Base-by-base conservation (phyloP, 37 sponge, comb jelly and placozoan species). In the Diacarnus erythraeanus region DNA sequence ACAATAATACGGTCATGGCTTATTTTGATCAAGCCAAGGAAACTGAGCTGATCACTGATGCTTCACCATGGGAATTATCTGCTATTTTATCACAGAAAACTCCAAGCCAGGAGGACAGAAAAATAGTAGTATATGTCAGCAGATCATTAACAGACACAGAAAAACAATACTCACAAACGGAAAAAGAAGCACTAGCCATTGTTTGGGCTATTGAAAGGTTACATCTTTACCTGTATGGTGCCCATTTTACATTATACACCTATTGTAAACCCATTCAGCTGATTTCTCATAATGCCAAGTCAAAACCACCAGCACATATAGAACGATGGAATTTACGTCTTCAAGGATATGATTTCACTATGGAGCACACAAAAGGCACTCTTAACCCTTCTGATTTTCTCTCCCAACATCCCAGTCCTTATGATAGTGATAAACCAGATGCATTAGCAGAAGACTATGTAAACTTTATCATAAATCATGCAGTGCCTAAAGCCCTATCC, bases 161-260 rank as follows among this genome's bases (percentile, higher is more conserved):
- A 29, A 61, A 18, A 25, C 42, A 43, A 47, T 84, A 84, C 31
- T 84, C 72, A n/a, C 78, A 84, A 72, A 76, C 77, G 2, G 79
- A 69, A 44, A 83, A 59, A 33, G 82, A 81, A 59, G 82, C 74
- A 2, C 51, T 81, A 15, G 82, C 82, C 43, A 73, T 81, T 21
- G 74, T 81, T 29, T 80, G 81, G 72, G 71, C 72, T 36, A 38
- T 78, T 8, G 67, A 79, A 41, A 59, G 57, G 54, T 74, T 86
- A 38, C 87, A 91, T 54, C 37, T 40, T 10, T 91, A 91, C 72
- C 64, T 91, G 20, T 91, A 72, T 83, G 92, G 88, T 23, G 25
- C 77, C 30, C 54, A 74, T 12, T 91, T 91, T 66, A 64, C 34
- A 21, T 57, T 84, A 43, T 21, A 68, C 30, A 84, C 77, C 21